These are phyloP conservation scores for Sebastiscus albofasciatus DNA, from an alignment of 2,797 vertebrate species.

Conservation along the genomic window DNA sequence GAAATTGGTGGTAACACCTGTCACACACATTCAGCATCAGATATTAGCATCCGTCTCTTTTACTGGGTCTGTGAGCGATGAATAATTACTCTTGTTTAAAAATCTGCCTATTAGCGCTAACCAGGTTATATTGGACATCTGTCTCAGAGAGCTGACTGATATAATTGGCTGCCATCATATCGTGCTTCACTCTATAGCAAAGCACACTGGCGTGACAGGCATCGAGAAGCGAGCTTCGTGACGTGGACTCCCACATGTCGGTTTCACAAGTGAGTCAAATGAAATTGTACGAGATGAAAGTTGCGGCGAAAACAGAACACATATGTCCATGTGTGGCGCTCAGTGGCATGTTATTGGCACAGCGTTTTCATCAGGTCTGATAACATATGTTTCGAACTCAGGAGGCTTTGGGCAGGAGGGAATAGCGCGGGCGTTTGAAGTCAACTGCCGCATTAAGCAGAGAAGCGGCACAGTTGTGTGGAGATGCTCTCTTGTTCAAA, in stretches of 20 bases:
- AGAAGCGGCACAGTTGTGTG: constrained; percentile 71
- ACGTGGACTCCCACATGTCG: constrained; percentile 57
- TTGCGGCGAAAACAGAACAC: constrained; percentile 64
- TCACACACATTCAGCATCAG: constrained; percentile 77
- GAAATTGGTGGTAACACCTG: constrained; percentile 76
- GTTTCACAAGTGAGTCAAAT: constrained; percentile 45
- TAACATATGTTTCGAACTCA: constrained; percentile 83
- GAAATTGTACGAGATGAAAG: constrained; percentile 72
- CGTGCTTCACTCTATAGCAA: constrained; percentile 50
- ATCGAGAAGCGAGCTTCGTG: constrained; percentile 30
- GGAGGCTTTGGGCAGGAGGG: constrained; percentile 77
- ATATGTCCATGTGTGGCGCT: constrained; percentile 72
- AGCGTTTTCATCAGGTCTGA: constrained; percentile 75
- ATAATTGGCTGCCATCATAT: constrained; percentile 80
- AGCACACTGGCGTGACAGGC: constrained; percentile 66
- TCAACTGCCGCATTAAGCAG: constrained; percentile 75
- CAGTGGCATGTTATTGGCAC: constrained; percentile 72
- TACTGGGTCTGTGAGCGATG: constrained; percentile 60
- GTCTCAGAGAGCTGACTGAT: constrained; percentile 73
- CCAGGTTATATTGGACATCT: constrained; percentile 83
- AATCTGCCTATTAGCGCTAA: constrained; percentile 81
- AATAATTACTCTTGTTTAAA: constrained; percentile 79
- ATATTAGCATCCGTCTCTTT: constrained; percentile 74
- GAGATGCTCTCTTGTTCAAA: constrained; percentile 84
- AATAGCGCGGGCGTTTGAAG: constrained; percentile 78